Conservation (phyloP, 2,113 vertebrate species). For the Rhinoptilus africanus region DNA sequence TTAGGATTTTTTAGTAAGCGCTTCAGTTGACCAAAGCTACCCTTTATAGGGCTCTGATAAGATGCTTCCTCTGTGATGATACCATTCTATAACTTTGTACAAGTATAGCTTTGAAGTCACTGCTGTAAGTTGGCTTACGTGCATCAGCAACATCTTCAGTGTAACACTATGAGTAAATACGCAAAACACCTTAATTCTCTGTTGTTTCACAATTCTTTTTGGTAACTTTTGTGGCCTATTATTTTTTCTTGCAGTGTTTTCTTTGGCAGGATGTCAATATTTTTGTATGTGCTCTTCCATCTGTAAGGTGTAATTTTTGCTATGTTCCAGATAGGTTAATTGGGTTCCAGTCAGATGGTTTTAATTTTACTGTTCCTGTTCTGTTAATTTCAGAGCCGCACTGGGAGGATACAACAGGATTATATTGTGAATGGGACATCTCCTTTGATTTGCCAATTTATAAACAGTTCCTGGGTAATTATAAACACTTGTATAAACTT, state of each 20-base stretch:
- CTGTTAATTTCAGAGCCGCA: background rate
- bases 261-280: background rate
- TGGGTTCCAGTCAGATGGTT: background rate
- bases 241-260: background rate
- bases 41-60: background rate
- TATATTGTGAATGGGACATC: background rate
- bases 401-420: background rate
- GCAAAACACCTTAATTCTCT: background rate
- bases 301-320: background rate
- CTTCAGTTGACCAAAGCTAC: background rate
- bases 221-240: background rate
- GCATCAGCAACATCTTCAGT: background rate
- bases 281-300: background rate
- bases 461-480: background rate
- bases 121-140: background rate
- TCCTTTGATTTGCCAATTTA: background rate
- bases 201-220: background rate
- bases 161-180: background rate
- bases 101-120: background rate
- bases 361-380: background rate
- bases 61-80: background rate
- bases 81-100: background rate
- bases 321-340: background rate
- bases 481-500: background rate
- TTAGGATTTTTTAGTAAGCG: background rate